Percentiles rank a stretch among this genome's conserved stretches.
Conservation (phyloP, 2,113 vertebrate species). For the Neomonachus schauinslandi region DNA sequence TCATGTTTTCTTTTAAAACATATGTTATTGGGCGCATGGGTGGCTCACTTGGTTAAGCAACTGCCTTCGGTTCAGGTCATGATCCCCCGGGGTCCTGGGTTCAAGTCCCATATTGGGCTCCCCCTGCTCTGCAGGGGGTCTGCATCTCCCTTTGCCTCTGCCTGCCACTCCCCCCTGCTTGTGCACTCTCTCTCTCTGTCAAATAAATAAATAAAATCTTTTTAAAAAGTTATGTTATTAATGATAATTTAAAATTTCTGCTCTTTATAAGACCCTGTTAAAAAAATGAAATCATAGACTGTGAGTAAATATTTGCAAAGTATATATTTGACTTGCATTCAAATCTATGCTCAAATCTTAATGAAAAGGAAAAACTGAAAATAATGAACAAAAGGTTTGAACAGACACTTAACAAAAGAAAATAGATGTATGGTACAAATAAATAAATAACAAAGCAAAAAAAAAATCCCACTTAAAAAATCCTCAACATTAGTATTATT, state of each 20-base stretch:
- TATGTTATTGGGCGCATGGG: neutral
- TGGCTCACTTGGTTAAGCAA: too few relatives aligned
- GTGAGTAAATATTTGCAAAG: neutral
- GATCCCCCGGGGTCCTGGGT: too few relatives aligned
- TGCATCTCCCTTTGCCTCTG: too few relatives aligned
- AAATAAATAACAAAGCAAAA: neutral
- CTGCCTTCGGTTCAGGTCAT: too few relatives aligned
- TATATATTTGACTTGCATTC: neutral
- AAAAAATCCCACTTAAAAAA: neutral
- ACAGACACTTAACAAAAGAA: neutral
- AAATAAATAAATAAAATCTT: neutral
- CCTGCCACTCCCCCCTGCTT: too few relatives aligned
- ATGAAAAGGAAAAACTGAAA: neutral
- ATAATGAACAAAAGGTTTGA: neutral
- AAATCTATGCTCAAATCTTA: neutral
- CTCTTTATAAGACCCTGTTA: neutral
- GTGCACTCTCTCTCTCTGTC: too few relatives aligned
- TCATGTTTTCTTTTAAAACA: neutral
- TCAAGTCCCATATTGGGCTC: too few relatives aligned
- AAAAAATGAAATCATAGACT: neutral
- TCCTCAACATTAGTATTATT: neutral
- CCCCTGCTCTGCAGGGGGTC: too few relatives aligned
- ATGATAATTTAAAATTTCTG: neutral
- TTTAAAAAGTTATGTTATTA: neutral
- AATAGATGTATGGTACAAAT: neutral